Base-by-base conservation (phyloP, 2,797 vertebrate species). In the Xiphophorus birchmanni region DNA sequence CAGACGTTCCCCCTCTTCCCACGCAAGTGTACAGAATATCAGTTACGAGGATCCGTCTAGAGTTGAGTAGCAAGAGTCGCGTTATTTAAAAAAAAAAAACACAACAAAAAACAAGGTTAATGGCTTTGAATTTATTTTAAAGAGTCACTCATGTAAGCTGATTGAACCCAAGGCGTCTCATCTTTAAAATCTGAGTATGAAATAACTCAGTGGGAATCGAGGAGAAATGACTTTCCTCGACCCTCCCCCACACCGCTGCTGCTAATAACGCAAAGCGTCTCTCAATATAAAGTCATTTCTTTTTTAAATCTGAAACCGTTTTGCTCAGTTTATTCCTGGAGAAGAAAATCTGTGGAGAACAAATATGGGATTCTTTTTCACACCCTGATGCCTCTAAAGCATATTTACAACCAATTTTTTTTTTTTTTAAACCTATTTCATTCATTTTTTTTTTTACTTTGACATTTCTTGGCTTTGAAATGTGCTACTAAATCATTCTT, bases 161-260 rank as follows among this genome's bases (percentile, higher is more conserved):
- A 78, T 85, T 85, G 75, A 76, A 82, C 84, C 47, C 52, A 45
- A 73, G 58, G 81, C n/a, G 29, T 44, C 76, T 76, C 76, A 83
- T 90, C 72, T 83, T 85, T 84, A 83, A 83, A 88, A 80, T 50
- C 69, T 79, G 85, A 85, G 83, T 75, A 75, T 88, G 76, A 87
- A 89, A 88, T 80, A 80, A 77, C 89, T 89, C 84, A 45, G 86
- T 42, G 35, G 88, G 88, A 89, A 88, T 77, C 63, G 79, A 83
- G 78, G 83, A 87, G 76, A 79, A 87, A 80, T 69, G 81, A 78
- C 83, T 82, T 75, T 87, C 77, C 63, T 80, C 75, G 79, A 87
- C 79, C 85, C 83, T 83, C 83, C 84, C 80, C 52, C 86, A 83
- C 7, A 69, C 90, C 90, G 90, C 83, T 91, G 90, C 82, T 82